These are phyloP conservation scores for Dermatemys mawii DNA, from an alignment of 2,113 vertebrate species.

Conservation along the genomic window DNA sequence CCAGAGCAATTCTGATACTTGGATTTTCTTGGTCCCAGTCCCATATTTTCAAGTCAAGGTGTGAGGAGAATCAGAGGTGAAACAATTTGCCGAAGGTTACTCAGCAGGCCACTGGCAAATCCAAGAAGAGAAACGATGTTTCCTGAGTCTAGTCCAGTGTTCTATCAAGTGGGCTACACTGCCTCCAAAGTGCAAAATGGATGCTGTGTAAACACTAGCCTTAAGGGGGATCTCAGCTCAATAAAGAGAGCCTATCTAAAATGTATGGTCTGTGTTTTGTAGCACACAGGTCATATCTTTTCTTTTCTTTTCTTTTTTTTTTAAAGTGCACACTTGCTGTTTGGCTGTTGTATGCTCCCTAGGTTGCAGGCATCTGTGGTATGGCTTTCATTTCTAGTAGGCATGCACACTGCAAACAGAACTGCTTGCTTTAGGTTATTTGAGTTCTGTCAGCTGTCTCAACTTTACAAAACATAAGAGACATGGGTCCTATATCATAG, in stretches of 20 bases:
- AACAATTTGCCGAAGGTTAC: not conserved
- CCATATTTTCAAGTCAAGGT: not conserved
- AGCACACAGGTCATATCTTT: not conserved
- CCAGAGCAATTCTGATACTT: not conserved
- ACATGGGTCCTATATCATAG: fast-evolving
- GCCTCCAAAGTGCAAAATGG: not conserved
- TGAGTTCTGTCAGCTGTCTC: not conserved
- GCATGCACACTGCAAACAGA: fast-evolving
- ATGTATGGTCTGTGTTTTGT: not conserved
- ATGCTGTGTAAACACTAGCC: not conserved
- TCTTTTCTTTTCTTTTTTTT: too few species aligned
- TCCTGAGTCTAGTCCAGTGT: not conserved
- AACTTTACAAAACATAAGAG: not conserved
- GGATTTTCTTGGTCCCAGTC: not conserved
- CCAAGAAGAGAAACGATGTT: not conserved
- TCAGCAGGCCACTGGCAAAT: not conserved
- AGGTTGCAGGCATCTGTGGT: not conserved
- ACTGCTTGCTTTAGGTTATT: not conserved
- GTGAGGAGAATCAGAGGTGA: not conserved
- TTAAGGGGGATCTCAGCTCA: not conserved
- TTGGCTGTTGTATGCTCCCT: not conserved
- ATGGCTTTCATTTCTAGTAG: not conserved
- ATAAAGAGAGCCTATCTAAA: not conserved
- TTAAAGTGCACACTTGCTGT: fast-evolving
- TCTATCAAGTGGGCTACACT: fast-evolving